phyloP scores from a whole-genome alignment of 2,888 invertebrate genomes.

The Apodemia zela region DNA sequence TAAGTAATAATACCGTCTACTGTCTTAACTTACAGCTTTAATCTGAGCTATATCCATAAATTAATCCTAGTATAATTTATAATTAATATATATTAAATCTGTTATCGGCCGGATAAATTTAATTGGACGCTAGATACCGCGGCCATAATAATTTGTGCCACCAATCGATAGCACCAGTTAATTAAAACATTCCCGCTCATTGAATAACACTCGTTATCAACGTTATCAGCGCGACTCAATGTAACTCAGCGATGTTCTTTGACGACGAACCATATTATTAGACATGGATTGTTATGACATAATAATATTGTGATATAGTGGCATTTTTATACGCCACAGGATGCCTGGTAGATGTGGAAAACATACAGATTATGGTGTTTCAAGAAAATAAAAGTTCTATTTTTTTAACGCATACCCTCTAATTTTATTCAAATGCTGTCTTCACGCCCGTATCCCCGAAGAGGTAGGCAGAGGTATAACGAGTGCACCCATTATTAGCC shows the following conservation, averaged over 20 bases:
- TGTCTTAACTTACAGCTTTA: neutral
- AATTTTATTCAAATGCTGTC: too few relatives aligned
- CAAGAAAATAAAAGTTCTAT: too few relatives aligned
- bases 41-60: neutral
- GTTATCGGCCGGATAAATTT: conserved; percentile 32
- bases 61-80: neutral
- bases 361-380: too few relatives aligned
- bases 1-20: neutral
- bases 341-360: neutral
- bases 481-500: too few relatives aligned
- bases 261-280: conserved; percentile 1
- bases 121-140: conserved; percentile 59
- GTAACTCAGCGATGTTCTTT: conserved; percentile 1
- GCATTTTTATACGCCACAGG: too few relatives aligned
- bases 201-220: conserved; percentile 52
- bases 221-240: conserved; percentile 32
- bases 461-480: too few relatives aligned
- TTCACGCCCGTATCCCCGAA: too few relatives aligned
- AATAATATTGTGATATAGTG: neutral
- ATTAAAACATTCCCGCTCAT: conserved; percentile 59
- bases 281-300: neutral
- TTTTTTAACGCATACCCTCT: too few relatives aligned
- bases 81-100: conserved; percentile 14
- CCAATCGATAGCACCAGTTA: conserved; percentile 48
- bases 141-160: conserved; percentile 54